Evolutionary conservation across 1,140 invertebrate species (phyloP).

Genomic region (Drosophila oshimai): DNA sequence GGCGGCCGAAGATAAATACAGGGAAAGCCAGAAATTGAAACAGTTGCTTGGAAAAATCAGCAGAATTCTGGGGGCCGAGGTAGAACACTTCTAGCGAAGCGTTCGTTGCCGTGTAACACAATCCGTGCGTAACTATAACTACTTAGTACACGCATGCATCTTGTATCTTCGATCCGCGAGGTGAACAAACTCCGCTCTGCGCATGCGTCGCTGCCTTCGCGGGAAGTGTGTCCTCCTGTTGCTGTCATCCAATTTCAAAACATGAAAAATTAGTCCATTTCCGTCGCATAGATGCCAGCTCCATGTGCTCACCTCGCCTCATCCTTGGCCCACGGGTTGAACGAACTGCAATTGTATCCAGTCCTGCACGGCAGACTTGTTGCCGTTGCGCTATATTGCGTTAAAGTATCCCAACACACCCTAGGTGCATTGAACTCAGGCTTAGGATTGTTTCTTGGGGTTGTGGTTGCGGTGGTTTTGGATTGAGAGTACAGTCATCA

Average conservation of each 20-base stretch:
- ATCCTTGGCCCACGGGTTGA: conserved; percentile 41
- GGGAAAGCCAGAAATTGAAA: conserved; percentile 52
- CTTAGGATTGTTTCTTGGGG: conserved; percentile 29
- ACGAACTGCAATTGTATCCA: conserved; percentile 53
- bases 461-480: conserved; percentile 12
- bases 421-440: conserved; percentile 32
- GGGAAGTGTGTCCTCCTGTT: conserved; percentile 29
- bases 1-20: conserved; percentile 62
- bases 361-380: conserved; percentile 48
- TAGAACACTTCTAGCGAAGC: conserved; percentile 46
- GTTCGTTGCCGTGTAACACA: conserved; percentile 61
- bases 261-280: conserved; percentile 70
- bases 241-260: conserved; percentile 70
- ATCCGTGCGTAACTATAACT: conserved; percentile 78
- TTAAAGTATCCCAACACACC: not conserved
- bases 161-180: conserved; percentile 44
- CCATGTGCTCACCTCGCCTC: conserved; percentile 18
- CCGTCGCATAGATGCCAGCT: conserved; percentile 34
- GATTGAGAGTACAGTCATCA: conserved; percentile 27
- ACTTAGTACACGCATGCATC: conserved; percentile 51
- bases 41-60: conserved; percentile 74
- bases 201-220: conserved; percentile 38
- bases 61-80: not conserved
- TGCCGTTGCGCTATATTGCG: conserved; percentile 14
- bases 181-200: conserved; percentile 69